These are phyloP conservation scores for Molossus alvarezi DNA, from an alignment of 2,797 vertebrate species.

Conservation along the genomic window DNA sequence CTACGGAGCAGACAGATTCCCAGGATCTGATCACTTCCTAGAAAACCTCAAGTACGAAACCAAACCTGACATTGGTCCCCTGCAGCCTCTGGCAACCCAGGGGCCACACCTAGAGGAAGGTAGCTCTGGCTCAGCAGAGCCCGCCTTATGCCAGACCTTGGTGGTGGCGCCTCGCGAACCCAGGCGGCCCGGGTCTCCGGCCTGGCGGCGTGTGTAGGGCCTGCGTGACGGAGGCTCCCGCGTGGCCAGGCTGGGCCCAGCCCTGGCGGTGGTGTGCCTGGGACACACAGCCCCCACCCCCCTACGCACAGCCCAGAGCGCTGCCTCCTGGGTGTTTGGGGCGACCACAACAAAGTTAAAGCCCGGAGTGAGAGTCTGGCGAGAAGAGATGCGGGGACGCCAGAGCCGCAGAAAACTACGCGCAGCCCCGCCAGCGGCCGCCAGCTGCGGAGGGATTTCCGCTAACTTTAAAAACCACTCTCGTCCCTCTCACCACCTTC, in stretches of 20 bases:
- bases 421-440: conserved; percentile 60
- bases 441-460: conserved; percentile 81
- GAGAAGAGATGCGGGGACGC: background rate
- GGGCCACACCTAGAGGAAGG: conserved; percentile 17
- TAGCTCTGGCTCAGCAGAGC: background rate
- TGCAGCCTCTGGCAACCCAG: background rate
- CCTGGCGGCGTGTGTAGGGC: background rate
- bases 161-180: conserved; percentile 39
- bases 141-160: background rate
- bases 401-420: conserved; percentile 42
- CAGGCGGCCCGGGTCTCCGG: conserved; percentile 70
- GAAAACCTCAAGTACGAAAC: conserved; percentile 50
- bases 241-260: conserved; percentile 1
- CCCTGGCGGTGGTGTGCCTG: background rate
- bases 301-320: background rate
- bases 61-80: background rate
- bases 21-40: background rate
- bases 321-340: conserved; percentile 25
- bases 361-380: conserved; percentile 27
- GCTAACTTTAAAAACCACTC: conserved; percentile 82
- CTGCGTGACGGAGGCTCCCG: background rate
- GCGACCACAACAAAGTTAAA: conserved; percentile 85
- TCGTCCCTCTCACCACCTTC: conserved; percentile 20
- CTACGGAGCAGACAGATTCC: background rate
- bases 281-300: background rate